Percentiles rank a stretch among this genome's conserved stretches.
Conservation (phyloP, 2,888 invertebrate genomes). For the Cephus spinipes region DNA sequence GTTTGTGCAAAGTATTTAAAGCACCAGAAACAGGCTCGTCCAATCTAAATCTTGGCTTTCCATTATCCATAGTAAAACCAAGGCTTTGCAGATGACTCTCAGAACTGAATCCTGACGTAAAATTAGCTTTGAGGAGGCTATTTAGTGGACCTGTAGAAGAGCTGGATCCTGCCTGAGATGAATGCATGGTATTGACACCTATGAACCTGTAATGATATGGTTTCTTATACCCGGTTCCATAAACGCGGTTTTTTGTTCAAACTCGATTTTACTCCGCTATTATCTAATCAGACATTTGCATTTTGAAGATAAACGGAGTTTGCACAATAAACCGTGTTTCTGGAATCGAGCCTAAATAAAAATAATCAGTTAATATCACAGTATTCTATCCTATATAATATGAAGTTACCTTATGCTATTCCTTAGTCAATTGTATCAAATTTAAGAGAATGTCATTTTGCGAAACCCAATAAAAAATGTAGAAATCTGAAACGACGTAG, state of each 20-base stretch:
- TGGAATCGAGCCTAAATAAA: too few species aligned
- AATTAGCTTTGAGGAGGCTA: background rate
- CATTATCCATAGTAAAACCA: slow-evolving; percentile 41
- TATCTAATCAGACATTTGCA: too few species aligned
- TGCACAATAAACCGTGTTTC: too few species aligned
- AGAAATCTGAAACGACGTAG: background rate
- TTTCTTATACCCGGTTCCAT: background rate
- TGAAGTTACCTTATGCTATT: background rate
- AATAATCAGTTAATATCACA: background rate
- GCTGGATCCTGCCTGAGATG: background rate
- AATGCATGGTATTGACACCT: background rate
- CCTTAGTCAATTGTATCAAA: background rate
- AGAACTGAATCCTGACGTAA: background rate
- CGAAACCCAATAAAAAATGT: background rate
- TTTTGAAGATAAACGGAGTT: too few species aligned
- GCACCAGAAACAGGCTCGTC: slow-evolving; percentile 42
- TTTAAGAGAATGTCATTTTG: background rate
- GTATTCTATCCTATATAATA: background rate
- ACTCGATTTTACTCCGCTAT: too few species aligned
- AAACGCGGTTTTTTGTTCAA: too few species aligned
- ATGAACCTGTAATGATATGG: background rate
- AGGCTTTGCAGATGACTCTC: slow-evolving; percentile 44
- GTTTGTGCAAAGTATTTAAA: slow-evolving; percentile 21
- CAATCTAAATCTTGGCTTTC: slow-evolving; percentile 45
- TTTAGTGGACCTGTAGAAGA: background rate